Conservation (phyloP, 2,888 invertebrate species). For the Cepaea hortensis region DNA sequence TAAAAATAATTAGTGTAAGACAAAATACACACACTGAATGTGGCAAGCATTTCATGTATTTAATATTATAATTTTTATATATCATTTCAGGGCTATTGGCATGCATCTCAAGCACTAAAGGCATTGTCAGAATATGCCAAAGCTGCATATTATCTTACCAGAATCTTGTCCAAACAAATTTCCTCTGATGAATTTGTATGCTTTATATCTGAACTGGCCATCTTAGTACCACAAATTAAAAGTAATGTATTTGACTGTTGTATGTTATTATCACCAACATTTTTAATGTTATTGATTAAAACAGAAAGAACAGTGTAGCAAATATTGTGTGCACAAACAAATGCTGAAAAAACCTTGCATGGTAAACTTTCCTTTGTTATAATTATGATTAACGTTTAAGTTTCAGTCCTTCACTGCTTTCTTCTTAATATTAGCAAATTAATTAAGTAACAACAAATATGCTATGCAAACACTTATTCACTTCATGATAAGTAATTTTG, state of each 20-base stretch:
- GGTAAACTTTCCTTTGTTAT: no score
- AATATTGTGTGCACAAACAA: no score
- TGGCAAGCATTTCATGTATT: not conserved
- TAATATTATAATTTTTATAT: not conserved
- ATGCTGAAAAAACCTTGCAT: no score
- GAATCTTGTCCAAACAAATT: not conserved
- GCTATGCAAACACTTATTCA: no score
- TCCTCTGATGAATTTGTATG: not conserved
- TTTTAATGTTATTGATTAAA: not conserved
- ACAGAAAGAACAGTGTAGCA: not conserved
- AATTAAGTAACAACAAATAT: no score
- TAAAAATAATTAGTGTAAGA: no score
- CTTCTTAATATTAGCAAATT: no score
- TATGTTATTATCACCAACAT: not conserved
- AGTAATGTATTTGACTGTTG: constrained; percentile 19
- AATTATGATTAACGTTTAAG: no score
- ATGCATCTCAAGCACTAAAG: constrained; percentile 25
- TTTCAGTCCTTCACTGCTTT: no score
- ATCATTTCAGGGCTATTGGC: constrained; percentile 40
- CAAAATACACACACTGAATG: not conserved
- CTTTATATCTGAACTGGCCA: constrained; percentile 33
- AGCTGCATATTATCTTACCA: constrained; percentile 15
- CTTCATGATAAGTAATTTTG: no score
- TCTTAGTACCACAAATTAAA: constrained; percentile 31
- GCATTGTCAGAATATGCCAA: constrained; percentile 23